Evolutionary conservation across 2,113 vertebrate species (phyloP), one percentile per base, ranked within the genome.

Genomic region (Scortum barcoo): DNA sequence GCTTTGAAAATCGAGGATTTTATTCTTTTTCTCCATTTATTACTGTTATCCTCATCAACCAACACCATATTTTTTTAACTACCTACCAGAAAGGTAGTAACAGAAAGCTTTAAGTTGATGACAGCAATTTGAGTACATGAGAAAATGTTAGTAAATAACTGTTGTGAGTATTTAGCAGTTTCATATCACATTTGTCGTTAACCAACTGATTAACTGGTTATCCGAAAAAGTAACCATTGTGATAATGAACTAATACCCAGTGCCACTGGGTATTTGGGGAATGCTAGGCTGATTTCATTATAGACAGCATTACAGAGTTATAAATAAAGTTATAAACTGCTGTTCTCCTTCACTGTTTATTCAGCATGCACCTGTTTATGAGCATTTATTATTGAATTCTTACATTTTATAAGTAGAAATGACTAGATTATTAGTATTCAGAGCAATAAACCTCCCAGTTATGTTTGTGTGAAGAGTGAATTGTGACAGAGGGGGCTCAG

Each of bases 401-500:
- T n/a, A 20, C 16, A 16, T 61, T 26, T 46, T 73, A 13, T 73
- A 9, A 51, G 33, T 19, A 30, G 13, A 46, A 36, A 44, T 28
- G 2, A 54, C 10, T 33, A 46, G n/a, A 72, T 22, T 58, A 26
- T 61, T 22, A 48, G 2, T 56, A 57, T 40, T 58, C 9, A 22
- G 42, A 58, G 19, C 7, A 6, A 71, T 65, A 28, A 65, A 76
- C 81, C 44, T 28, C 16, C 3, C 13, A 8, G 7, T 44, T 61
- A 57, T 71, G 53, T 74, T 67, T 38, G 19, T 61, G 44, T 82
- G 26, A 26, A 19, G 13, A 53, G 2, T 58, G 28, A 73, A 81
- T 42, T 51, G 33, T 44, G 58, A 63, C 24, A 57, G 26, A 53
- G 36, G 42, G 26, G 26, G 12, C 44, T 65, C 1, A 1, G 50